phyloP scores from a whole-genome alignment of 2,113 vertebrate genomes.

The Albula glossodonta region DNA sequence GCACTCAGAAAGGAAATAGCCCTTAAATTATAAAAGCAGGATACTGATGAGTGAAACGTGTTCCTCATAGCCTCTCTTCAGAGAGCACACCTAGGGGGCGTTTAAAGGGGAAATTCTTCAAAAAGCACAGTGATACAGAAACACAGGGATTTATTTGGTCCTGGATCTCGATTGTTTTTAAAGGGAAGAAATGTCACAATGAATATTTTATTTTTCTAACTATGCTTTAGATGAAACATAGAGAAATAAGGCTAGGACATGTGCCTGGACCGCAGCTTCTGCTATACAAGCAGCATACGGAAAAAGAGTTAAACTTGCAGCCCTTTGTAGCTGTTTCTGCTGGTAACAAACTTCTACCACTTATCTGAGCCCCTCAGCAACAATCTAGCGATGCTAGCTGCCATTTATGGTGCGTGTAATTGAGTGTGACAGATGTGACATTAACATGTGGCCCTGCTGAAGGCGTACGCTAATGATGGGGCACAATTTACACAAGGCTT shows the following conservation, averaged over 20 bases:
- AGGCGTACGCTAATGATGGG: too few species aligned
- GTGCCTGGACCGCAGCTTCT: not conserved
- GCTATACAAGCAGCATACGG: too few species aligned
- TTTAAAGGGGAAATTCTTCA: not conserved
- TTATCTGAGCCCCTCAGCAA: not conserved
- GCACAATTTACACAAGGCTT: too few species aligned
- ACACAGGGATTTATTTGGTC: not conserved
- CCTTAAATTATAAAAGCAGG: too few species aligned
- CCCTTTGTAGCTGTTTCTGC: too few species aligned
- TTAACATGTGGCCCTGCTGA: too few species aligned
- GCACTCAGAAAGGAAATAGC: too few species aligned
- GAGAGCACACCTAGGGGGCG: too few species aligned
- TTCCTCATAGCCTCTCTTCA: not conserved
- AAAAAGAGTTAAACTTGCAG: too few species aligned
- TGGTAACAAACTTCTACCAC: too few species aligned
- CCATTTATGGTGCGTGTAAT: not conserved
- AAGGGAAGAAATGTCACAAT: not conserved
- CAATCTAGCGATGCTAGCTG: not conserved
- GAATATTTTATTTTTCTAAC: not conserved
- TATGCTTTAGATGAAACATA: not conserved
- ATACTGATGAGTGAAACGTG: not conserved
- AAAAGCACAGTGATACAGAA: not conserved
- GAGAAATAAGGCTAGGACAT: not conserved
- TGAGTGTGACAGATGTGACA: conserved; percentile 35
- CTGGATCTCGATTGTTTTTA: not conserved